Evolutionary conservation across 2,797 vertebrate genomes (phyloP), one percentile per base, ranked within the genome.

Genomic region (Cichlasoma orientale): DNA sequence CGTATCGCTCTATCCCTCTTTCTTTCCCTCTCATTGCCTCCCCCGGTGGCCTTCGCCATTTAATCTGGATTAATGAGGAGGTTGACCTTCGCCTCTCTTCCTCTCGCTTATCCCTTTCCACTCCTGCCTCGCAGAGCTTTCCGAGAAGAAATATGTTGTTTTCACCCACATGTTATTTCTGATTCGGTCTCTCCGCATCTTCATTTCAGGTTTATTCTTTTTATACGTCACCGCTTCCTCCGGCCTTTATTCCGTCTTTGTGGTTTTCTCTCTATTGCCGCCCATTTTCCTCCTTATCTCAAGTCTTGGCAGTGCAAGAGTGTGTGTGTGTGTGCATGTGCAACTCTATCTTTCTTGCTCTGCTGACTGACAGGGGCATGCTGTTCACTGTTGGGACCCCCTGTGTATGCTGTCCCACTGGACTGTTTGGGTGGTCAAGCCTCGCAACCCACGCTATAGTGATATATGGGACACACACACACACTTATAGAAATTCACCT

Each of bases 351-450:
- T 61, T 78, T 69, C 57, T 79, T 74, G 56, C 74, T 71, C 74
- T 31, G 89, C 84, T 93, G 93, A 92, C 77, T 78, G 90, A 93
- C 91, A 88, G 80, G 82, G 82, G 88, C 25, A 85, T 2, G 88
- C 92, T 91, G 91, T 88, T 90, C 89, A 75, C 79, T 88, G 83
- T 56, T 14, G 27, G 63, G 89, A 90, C 92, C 93, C 92, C 92
- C 92, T 92, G 90, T 83, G 88, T 69, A 23, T 79, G 74, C 76
- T 27, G 78, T 79, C 84, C 78, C 75, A 50, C 71, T 7, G 10
- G 84, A 84, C 84, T 85, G 86, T 93, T 91, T 95, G 94, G 94
- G 94, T 95, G 95, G 95, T 93, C 95, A 91, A 79, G 77, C 61
- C 74, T 71, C 31, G 13, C 76, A 36, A 44, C 53, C 78, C 78